phyloP scores from a whole-genome alignment of 2,113 vertebrate genomes.

The Dermatemys mawii region DNA sequence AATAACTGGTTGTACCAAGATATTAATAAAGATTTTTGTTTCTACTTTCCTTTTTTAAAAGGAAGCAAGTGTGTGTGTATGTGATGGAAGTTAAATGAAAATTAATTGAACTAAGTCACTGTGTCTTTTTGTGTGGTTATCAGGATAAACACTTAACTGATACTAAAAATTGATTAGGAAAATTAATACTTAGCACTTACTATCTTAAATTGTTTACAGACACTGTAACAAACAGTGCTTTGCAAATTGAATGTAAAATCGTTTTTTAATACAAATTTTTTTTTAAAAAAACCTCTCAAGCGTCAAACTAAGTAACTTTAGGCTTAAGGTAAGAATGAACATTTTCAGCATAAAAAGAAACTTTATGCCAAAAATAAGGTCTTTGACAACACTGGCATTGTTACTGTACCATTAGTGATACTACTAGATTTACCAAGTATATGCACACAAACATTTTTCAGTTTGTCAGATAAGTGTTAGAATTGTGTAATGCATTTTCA shows the following conservation, averaged over 20 bases:
- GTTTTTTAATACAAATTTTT: neutral
- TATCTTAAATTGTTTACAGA: neutral
- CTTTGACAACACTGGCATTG: neutral
- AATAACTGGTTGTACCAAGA: neutral
- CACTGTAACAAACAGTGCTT: neutral
- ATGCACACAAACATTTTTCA: rapidly evolving
- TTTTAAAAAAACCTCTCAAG: neutral
- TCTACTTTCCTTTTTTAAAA: neutral
- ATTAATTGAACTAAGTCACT: neutral
- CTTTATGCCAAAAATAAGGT: neutral
- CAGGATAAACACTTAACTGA: neutral
- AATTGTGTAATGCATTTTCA: neutral
- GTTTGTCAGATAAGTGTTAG: neutral
- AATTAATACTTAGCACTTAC: neutral
- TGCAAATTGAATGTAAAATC: neutral
- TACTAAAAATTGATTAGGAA: neutral
- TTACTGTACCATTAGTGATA: rapidly evolving
- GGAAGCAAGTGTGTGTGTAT: neutral
- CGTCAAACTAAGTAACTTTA: neutral
- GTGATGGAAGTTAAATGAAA: neutral
- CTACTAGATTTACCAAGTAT: neutral
- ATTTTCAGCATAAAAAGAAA: neutral
- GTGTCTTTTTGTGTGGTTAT: neutral
- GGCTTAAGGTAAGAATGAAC: neutral
- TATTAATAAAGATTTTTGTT: neutral